Evolutionary conservation across 2,797 vertebrate species (phyloP), one percentile per base, ranked within the genome.

Genomic region (Pagetopsis macropterus): DNA sequence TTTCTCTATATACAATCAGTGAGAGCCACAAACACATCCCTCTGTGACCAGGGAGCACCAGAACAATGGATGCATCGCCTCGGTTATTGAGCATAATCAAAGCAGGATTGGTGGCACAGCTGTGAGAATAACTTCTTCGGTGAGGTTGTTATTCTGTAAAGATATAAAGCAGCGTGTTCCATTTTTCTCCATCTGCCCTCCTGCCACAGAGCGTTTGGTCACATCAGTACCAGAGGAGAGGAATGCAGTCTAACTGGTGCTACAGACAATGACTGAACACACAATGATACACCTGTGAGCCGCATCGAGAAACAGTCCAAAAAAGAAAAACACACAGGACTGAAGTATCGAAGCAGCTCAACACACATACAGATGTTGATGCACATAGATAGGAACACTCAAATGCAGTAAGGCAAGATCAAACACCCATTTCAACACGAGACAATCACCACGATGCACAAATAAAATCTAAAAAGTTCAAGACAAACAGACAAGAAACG

Each of bases 1-100:
- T 92, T 91, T 91, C 71, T 89, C 78, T 93, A 88, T 92, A 75
- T 92, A 93, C 90, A 95, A 78, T 91, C 90, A 91, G 84, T 89
- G 87, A 87, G 85, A 88, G 75, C 76, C 88, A 86, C 83, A 61
- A 75, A 81, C 76, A 72, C 67, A 76, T 65, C 70, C 67, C 70
- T 82, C 77, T 83, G 88, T 91, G 76, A 86, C 77, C 75, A 82
- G 68, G 66, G 77, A 89, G 84, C 88, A 84, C 85, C 83, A 72
- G 40, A 73, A 23, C 69, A 72, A 67, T 65, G 57, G 9, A 17
- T 51, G 68, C 65, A 63, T 45, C 23, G 54, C 67, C 57, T 51
- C 56, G 70, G 61, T 75, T 77, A 75, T 60, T 27, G 72, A 87
- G 63, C 68, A 61, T 46, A 70, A 74, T 49, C 46, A 66, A 80